These are phyloP conservation scores for Geophilus truncorum DNA, from an alignment of 2,888 invertebrate genomes.

Conservation along the genomic window DNA sequence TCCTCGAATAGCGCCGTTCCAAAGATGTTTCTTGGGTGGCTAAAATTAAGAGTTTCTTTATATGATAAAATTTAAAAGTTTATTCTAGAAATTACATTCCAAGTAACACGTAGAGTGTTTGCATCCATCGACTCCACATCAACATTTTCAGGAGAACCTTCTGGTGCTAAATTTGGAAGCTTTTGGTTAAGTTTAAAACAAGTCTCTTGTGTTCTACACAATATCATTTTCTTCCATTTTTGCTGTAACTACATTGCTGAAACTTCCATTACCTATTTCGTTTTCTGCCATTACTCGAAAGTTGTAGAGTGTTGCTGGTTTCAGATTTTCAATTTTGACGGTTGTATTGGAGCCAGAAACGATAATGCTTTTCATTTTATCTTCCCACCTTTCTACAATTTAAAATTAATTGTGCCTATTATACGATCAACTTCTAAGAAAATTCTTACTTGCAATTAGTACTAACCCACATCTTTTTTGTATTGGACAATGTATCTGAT, in stretches of 20 bases:
- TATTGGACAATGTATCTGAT: constrained; percentile 85
- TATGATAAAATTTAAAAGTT: background rate
- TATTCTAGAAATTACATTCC: constrained; percentile 43
- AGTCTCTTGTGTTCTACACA: no score
- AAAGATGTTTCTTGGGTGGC: constrained; percentile 62
- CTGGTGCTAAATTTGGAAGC: constrained; percentile 31
- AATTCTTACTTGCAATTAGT: background rate
- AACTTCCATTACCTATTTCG: constrained; percentile 64
- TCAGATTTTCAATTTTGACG: constrained; percentile 51
- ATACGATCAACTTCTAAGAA: no score
- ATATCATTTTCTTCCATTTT: constrained; percentile 36
- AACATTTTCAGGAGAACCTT: constrained; percentile 43
- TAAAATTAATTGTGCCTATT: no score
- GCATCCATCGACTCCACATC: constrained; percentile 45
- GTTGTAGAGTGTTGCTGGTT: constrained; percentile 68
- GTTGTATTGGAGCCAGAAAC: background rate
- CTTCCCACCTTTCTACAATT: background rate
- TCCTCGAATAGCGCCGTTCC: constrained; percentile 70
- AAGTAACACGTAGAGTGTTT: constrained; percentile 45
- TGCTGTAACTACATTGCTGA: constrained; percentile 56
- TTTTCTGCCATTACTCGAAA: constrained; percentile 63
- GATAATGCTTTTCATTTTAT: background rate
- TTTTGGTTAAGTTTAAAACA: background rate
- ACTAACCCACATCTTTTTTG: constrained; percentile 39
- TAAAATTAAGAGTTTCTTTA: constrained; percentile 37